Evolutionary conservation across 2,113 vertebrate genomes (phyloP).

Genomic region (Tyrannus savana): DNA sequence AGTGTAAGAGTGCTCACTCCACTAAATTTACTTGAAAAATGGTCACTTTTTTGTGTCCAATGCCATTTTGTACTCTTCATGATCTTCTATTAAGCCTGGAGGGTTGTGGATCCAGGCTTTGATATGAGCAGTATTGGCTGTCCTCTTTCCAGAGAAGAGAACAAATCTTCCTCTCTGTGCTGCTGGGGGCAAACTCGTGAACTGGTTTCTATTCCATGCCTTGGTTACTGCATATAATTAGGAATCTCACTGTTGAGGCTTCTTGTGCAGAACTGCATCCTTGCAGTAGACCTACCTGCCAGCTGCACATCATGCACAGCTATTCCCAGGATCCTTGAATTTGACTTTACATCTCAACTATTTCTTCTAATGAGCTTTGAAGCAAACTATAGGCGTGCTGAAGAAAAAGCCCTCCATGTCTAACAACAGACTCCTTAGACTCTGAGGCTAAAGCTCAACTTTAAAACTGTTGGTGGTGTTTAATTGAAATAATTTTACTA

Average conservation of each 20-base stretch:
- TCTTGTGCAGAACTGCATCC: not conserved
- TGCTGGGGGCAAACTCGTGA: not conserved
- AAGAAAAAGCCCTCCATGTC: not conserved
- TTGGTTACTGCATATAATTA: not conserved
- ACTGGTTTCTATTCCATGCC: not conserved
- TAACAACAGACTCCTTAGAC: not conserved
- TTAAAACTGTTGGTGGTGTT: not conserved
- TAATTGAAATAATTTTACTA: not conserved
- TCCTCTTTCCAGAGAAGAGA: not conserved
- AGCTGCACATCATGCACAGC: not conserved
- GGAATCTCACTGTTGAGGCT: not conserved
- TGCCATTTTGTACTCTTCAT: not conserved
- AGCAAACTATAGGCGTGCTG: not conserved
- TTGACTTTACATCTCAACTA: not conserved
- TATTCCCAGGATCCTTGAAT: not conserved
- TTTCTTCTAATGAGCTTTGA: not conserved
- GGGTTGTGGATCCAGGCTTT: not conserved
- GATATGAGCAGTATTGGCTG: not conserved
- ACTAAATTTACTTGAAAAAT: conserved; percentile 13
- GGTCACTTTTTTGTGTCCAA: not conserved
- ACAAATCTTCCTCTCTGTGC: not conserved
- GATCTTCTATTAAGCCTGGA: conserved; percentile 9
- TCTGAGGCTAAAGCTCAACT: not conserved
- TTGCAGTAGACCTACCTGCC: not conserved
- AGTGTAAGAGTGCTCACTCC: not conserved